Evolutionary conservation across 2,113 vertebrate species (phyloP).

Genomic region (Diphyllodes magnificus): DNA sequence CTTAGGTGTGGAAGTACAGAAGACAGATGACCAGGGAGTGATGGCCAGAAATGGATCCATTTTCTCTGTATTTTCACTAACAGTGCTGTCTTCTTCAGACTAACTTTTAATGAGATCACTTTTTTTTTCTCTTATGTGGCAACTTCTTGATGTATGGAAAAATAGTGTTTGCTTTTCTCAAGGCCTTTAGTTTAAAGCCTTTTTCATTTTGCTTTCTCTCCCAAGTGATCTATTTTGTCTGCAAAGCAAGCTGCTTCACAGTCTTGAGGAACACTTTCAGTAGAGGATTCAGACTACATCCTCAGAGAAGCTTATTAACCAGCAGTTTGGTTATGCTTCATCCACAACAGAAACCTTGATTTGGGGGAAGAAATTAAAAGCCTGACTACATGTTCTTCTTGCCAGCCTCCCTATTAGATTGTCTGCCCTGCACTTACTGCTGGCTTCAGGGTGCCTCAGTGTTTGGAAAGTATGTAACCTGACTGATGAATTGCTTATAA

Average conservation of each 20-base stretch:
- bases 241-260: not conserved
- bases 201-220: not conserved
- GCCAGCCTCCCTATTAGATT: not conserved
- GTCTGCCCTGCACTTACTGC: not conserved
- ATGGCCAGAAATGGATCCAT: not conserved
- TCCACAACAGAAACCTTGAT: not conserved
- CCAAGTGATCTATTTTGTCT: not conserved
- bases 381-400: not conserved
- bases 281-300: not conserved
- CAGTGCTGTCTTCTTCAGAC: not conserved
- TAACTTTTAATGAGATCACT: not conserved
- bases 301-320: not conserved
- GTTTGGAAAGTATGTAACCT: not conserved
- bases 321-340: not conserved
- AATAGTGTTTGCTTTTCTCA: not conserved
- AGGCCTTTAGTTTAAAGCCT: not conserved
- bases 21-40: not conserved
- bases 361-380: not conserved
- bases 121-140: not conserved
- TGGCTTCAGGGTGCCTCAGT: not conserved
- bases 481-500: not conserved
- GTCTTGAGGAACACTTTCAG: not conserved
- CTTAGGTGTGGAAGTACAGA: not conserved
- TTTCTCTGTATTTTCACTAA: not conserved
- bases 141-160: not conserved